Evolutionary conservation across 37 sponge, comb jelly and placozoan species (phyloP).

Genomic region (Eunapius fragilis): DNA sequence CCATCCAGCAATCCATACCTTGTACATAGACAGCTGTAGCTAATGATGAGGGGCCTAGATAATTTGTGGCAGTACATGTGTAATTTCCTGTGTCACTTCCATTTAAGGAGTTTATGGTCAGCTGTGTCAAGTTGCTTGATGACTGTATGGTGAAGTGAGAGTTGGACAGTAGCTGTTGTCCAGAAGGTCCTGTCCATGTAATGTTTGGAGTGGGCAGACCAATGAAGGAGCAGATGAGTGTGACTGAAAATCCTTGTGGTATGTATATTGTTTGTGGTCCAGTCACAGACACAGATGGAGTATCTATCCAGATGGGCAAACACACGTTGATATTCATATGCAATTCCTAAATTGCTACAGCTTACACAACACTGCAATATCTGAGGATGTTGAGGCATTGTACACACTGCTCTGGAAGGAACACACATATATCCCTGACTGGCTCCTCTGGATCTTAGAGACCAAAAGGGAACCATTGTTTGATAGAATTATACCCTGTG

Average conservation of each 20-base stretch:
- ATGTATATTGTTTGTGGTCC: neutral
- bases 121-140: neutral
- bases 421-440: neutral
- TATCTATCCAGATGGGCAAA: neutral
- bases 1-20: neutral
- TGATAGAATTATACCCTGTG: neutral
- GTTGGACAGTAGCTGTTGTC: neutral
- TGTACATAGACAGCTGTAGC: neutral
- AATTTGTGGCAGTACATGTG: neutral
- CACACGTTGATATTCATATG: neutral
- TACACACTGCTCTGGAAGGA: neutral
- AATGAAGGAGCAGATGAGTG: constrained; percentile 13
- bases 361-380: neutral
- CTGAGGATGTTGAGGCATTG: neutral
- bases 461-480: neutral
- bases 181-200: constrained; percentile 35
- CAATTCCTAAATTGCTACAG: neutral
- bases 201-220: constrained; percentile 42
- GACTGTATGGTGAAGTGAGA: neutral
- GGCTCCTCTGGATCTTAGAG: neutral
- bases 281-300: neutral
- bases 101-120: neutral
- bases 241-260: neutral
- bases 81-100: neutral
- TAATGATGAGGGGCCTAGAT: neutral